Evolutionary conservation across 2,888 invertebrate species (phyloP), one percentile per base, ranked within the genome.

Genomic region (Drosophila stalkeri): DNA sequence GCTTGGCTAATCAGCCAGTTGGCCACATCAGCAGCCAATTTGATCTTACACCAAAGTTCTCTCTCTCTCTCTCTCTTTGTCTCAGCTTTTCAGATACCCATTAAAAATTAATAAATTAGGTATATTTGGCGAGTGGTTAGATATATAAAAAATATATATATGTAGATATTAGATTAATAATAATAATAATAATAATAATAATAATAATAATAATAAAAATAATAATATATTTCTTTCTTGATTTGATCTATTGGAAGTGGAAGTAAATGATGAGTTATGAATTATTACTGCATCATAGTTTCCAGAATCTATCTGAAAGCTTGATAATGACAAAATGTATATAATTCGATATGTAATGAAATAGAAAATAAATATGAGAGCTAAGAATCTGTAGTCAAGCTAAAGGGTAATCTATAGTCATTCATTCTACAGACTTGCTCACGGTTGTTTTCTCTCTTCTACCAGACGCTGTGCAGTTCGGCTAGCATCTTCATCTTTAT

Each of bases 401-500:
- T 23, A 12, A 14, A 27, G 41, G n/a, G 49, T 49, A 55, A 1
- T 14, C 23, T 1, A 3, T 2, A 41, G 56, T 55, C 47, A 6
- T 14, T 6, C 7, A n/a, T 8, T 3, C 2, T 44, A 1, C 2
- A 9, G 33, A 5, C 6, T 3, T 9, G 16, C 11, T 11, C 11
- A 4, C 12, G 18, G 3, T 23, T 12, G 3, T 8, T 35, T 39
- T 3, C 35, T 59, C 46, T 43, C 51, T 49, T 31, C 3, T 35
- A 7, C 12, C 11, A 33, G 59, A 52, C 49, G 46, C 43, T 43
- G 35, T 18, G 35, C 20, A 43, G 59, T 51, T 65, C 64, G 75
- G 59, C 61, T 68, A 62, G 90, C 90, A 89, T 85, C 90, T 89
- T 88, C 86, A 88, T 88, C 83, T 79, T 86, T 86, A 90, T 88